These are phyloP conservation scores for Malachius bipustulatus DNA, from an alignment of 2,888 invertebrate species.

Conservation along the genomic window DNA sequence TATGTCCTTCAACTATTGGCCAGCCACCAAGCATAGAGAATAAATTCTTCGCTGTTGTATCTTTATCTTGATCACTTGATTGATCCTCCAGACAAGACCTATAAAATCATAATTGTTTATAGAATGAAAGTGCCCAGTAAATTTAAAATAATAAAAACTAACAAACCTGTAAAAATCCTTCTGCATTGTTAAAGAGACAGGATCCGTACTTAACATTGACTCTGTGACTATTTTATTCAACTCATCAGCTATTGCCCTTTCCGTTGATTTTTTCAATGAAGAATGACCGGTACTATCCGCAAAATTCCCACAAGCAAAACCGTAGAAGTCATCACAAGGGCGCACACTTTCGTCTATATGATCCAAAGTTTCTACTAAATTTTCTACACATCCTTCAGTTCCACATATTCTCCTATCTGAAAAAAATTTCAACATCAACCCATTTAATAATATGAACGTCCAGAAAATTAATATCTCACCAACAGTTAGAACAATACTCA, in stretches of 20 bases:
- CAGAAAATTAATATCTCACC: too few species aligned
- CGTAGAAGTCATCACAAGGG: slow-evolving; percentile 65
- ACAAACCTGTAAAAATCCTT: slow-evolving; percentile 37
- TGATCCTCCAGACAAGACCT: too few species aligned
- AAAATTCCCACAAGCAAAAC: slow-evolving; percentile 60
- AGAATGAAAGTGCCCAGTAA: too few species aligned
- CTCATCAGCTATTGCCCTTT: background rate
- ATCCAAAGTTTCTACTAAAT: slow-evolving; percentile 53
- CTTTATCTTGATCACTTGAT: too few species aligned
- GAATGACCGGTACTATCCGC: slow-evolving; percentile 44
- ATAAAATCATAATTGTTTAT: too few species aligned
- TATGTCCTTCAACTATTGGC: slow-evolving; percentile 12
- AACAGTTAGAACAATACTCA: too few species aligned
- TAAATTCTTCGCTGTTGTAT: too few species aligned
- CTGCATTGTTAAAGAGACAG: slow-evolving; percentile 35
- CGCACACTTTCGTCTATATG: slow-evolving; percentile 55
- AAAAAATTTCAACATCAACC: too few species aligned
- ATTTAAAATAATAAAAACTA: too few species aligned
- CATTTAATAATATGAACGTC: too few species aligned
- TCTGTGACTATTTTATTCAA: slow-evolving; percentile 28
- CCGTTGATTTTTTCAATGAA: slow-evolving; percentile 57
- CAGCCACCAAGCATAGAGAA: slow-evolving; percentile 11
- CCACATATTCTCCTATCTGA: slow-evolving; percentile 22
- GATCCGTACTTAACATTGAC: slow-evolving; percentile 31
- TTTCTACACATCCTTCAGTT: slow-evolving; percentile 58